These are phyloP conservation scores for Drosophila infuscata DNA, from an alignment of 2,888 invertebrate genomes.

Conservation along the genomic window DNA sequence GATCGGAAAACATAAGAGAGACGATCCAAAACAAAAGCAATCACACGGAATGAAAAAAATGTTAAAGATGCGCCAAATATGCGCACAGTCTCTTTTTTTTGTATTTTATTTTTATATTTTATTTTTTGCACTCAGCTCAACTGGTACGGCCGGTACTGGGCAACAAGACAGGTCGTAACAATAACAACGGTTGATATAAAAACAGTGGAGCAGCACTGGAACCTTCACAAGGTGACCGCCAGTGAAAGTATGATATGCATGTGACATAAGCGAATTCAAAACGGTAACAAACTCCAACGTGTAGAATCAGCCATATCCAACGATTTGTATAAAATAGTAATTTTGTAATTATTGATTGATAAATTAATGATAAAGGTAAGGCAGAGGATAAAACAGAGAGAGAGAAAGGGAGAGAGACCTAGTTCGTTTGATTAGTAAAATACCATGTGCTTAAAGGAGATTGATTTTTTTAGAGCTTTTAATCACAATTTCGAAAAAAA, in stretches of 20 bases:
- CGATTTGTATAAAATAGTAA: background rate
- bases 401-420: background rate
- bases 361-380: slow-evolving; percentile 12
- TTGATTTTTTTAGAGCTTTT: background rate
- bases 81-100: slow-evolving; percentile 44
- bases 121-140: slow-evolving; percentile 26
- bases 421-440: background rate
- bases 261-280: slow-evolving; percentile 53
- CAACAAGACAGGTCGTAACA: slow-evolving; percentile 19
- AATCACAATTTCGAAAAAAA: background rate
- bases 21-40: slow-evolving; percentile 25
- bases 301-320: slow-evolving; percentile 33
- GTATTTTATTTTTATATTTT: background rate
- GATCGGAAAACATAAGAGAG: slow-evolving; percentile 49
- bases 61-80: slow-evolving; percentile 50
- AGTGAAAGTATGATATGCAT: slow-evolving; percentile 68
- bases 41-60: background rate
- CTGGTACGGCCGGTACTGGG: slow-evolving; percentile 55
- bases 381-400: slow-evolving; percentile 29
- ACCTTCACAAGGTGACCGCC: slow-evolving; percentile 71
- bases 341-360: slow-evolving; percentile 50
- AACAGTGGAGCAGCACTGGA: slow-evolving; percentile 68
- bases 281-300: background rate
- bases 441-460: background rate
- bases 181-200: slow-evolving; percentile 4